Evolutionary conservation across 2,888 invertebrate species (phyloP).

Genomic region (Anagyrus pseudococci): DNA sequence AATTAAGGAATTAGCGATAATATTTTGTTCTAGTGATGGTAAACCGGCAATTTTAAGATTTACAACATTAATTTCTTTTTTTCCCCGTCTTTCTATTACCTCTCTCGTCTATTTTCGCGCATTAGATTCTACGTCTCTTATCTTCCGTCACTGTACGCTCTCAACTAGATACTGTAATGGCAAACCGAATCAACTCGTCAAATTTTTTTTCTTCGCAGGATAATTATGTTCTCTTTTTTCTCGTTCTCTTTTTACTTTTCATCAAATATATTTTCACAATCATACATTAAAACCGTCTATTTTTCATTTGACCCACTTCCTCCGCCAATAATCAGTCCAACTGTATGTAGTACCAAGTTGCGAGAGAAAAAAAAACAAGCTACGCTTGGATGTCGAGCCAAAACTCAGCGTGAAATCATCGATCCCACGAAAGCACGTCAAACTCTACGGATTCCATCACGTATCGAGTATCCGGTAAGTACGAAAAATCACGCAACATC

Average conservation of each 20-base stretch:
- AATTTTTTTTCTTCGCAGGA: conserved; percentile 26
- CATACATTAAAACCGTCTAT: conserved; percentile 19
- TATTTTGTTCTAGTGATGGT: conserved; percentile 31
- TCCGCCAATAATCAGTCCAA: not conserved
- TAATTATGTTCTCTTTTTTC: conserved; percentile 19
- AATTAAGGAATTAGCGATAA: conserved; percentile 23
- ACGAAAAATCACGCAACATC: too few relatives aligned
- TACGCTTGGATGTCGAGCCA: too few relatives aligned
- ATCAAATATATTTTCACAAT: conserved; percentile 38
- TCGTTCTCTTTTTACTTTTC: conserved; percentile 31
- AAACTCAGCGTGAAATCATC: too few relatives aligned
- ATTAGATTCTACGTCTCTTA: conserved; percentile 10
- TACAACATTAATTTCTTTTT: too few relatives aligned
- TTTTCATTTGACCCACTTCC: conserved; percentile 1
- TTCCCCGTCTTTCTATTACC: conserved; percentile 18
- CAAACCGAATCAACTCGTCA: conserved; percentile 11
- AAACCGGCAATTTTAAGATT: conserved; percentile 27
- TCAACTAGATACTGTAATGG: conserved; percentile 18
- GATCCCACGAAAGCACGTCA: too few relatives aligned
- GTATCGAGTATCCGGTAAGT: too few relatives aligned
- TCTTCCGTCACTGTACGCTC: conserved; percentile 12
- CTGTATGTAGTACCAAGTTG: too few relatives aligned
- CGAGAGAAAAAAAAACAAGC: too few relatives aligned
- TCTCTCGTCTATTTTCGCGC: conserved; percentile 10
- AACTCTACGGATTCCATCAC: too few relatives aligned